These are phyloP conservation scores for Platichthys flesus DNA, from an alignment of 2,113 vertebrate genomes.

Conservation along the genomic window DNA sequence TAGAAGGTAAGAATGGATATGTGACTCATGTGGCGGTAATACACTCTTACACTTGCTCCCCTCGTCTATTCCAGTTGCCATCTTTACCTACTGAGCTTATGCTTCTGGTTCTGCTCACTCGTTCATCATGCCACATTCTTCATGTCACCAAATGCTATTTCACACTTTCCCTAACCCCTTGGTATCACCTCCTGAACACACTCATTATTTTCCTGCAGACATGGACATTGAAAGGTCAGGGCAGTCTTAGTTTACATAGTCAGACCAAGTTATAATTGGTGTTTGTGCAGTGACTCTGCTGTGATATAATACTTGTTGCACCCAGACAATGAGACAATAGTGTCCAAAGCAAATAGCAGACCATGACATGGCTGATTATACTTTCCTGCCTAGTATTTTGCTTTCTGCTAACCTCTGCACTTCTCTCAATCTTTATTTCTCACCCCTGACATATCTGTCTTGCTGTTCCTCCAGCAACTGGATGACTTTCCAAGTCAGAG, in stretches of 20 bases:
- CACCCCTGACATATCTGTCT: neutral
- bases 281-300: slow-evolving; percentile 12
- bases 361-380: neutral
- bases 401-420: neutral
- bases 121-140: slow-evolving; percentile 74
- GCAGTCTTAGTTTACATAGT: slow-evolving; percentile 25
- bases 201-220: slow-evolving; percentile 11
- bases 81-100: slow-evolving; percentile 69
- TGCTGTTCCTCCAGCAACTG: slow-evolving; percentile 78
- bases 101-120: slow-evolving; percentile 56
- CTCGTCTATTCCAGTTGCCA: neutral
- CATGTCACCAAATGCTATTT: slow-evolving; percentile 69
- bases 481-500: slow-evolving; percentile 84
- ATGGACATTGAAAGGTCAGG: slow-evolving; percentile 30
- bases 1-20: slow-evolving; percentile 80
- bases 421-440: neutral
- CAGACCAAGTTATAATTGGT: slow-evolving; percentile 14
- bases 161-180: slow-evolving; percentile 68
- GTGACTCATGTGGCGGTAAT: slow-evolving; percentile 12
- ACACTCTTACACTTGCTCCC: neutral
- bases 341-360: slow-evolving; percentile 9
- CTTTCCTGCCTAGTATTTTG: neutral
- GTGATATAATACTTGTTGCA: slow-evolving; percentile 4
- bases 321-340: neutral
- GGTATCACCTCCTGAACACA: slow-evolving; percentile 11